Conservation (phyloP, 1,140 invertebrate genomes). For the Drosophila prosaltans region DNA sequence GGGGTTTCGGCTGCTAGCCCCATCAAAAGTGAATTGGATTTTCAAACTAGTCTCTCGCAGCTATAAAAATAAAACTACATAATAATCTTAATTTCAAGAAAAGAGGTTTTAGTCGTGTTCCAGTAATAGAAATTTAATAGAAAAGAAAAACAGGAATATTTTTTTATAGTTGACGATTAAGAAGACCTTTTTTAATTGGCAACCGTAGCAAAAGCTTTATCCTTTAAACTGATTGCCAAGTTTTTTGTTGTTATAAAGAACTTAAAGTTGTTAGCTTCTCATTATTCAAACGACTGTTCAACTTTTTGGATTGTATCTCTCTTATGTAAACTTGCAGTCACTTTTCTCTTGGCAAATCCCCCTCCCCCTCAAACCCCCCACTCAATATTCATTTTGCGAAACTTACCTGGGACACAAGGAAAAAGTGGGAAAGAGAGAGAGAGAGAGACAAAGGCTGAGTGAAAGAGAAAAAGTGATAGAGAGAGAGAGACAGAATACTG, state of each 20-base stretch:
- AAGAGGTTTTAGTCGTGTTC: too few species aligned
- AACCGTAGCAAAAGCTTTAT: not conserved
- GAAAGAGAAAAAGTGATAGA: not conserved
- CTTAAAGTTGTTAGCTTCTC: conserved; percentile 6
- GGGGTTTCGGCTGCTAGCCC: not conserved
- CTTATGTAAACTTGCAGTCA: conserved; percentile 12
- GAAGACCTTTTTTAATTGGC: not conserved
- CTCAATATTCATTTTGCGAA: conserved; percentile 10
- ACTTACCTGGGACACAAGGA: not conserved
- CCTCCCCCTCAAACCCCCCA: not conserved
- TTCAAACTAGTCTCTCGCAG: not conserved
- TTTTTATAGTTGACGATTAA: not conserved
- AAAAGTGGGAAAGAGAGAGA: not conserved
- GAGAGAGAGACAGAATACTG: conserved; percentile 45
- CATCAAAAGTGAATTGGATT: not conserved
- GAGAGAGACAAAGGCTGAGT: too few species aligned
- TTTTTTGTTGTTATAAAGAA: not conserved
- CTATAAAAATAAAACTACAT: too few species aligned
- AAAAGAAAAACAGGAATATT: not conserved
- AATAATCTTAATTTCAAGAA: not conserved
- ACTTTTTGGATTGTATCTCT: conserved; percentile 4
- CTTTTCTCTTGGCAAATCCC: not conserved
- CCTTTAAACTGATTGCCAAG: conserved; percentile 1
- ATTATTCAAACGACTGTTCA: conserved; percentile 1
- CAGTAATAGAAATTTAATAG: too few species aligned